Base-by-base conservation (phyloP, 2,797 vertebrate species). In the Pelobates cultripes region DNA sequence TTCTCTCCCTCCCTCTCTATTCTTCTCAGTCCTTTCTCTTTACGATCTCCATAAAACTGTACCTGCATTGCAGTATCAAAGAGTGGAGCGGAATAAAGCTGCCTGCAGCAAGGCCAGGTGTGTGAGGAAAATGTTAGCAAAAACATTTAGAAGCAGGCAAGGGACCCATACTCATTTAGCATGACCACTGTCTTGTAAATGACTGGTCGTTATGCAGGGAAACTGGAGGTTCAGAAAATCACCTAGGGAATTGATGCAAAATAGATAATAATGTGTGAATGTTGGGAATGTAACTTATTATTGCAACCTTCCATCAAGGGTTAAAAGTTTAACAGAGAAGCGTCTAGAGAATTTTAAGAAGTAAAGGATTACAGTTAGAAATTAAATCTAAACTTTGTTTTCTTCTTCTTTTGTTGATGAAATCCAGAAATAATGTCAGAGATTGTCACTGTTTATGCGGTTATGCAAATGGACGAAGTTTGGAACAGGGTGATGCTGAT, bases 41-140 rank as follows among this genome's bases (percentile, higher is more conserved):
- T 84, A 84, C 68, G 82, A 84, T 84, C 77, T 75, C 82, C 73
- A 84, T 84, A 84, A 84, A 84, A 84, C 68, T 71, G 77, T 79
- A 84, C 82, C 82, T 84, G 82, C 82, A 84, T 70, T 84, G 82
- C 82, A 79, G 82, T 74, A 84, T 75, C 60, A 75, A 79, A 79
- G 71, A 74, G 45, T 15, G 28, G 40, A 75, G 60, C 63, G 63
- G 51, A 78, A 75, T 41, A 75, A 43, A 70, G 51, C 72, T 84
- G 45, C 73, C 71, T 79, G 73, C 70, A 79, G 77, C 75, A 43
- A 57, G n/a, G 40, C 73, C 82, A 84, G 73, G 82, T 84, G 74
- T 66, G 43, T 40, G 43, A 45, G 61, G n/a, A n/a, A 64, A 57
- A 42, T 75, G 41, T 63, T 75, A 28, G 73, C 73, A 44, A 61